Evolutionary conservation across 2,888 invertebrate genomes (phyloP).

Genomic region (Drosophila buzzatii): DNA sequence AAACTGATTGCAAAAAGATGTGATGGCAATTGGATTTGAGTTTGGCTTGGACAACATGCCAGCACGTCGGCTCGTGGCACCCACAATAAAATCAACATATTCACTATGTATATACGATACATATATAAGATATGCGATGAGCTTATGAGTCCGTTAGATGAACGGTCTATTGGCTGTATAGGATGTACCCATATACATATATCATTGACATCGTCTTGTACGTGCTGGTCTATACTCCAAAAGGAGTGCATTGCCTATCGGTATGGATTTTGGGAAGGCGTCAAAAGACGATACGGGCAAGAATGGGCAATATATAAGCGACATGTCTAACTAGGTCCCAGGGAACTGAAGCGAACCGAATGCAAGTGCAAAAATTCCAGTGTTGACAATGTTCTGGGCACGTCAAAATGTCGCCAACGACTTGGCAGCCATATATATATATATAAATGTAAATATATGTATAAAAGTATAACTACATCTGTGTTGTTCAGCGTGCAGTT

Average conservation of each 20-base stretch:
- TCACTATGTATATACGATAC: constrained; percentile 33
- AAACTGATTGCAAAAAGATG: constrained; percentile 26
- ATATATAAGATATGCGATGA: constrained; percentile 8
- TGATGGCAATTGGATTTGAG: constrained; percentile 22
- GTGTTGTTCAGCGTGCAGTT: constrained; percentile 30
- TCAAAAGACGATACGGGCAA: constrained; percentile 39
- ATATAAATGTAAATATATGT: constrained; percentile 24
- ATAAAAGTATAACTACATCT: constrained; percentile 17
- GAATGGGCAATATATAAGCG: constrained; percentile 52
- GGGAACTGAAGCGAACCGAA: constrained; percentile 10
- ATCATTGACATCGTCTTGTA: constrained; percentile 58
- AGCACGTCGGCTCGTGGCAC: constrained; percentile 47
- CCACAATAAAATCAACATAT: constrained; percentile 17
- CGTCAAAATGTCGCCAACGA: constrained; percentile 66
- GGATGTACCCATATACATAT: constrained; percentile 31
- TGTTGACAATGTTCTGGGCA: constrained; percentile 64
- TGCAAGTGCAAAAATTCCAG: constrained; percentile 60
- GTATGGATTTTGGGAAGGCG: constrained; percentile 27
- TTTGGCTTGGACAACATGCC: constrained; percentile 45
- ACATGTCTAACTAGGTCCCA: constrained; percentile 46
- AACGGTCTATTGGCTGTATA: constrained; percentile 45
- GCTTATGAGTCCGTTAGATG: constrained; percentile 64
- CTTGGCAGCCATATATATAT: constrained; percentile 22
- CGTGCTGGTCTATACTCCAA: constrained; percentile 45
- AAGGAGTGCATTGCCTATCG: constrained; percentile 30